Evolutionary conservation across 2,113 vertebrate species (phyloP).

Genomic region (Perca flavescens): DNA sequence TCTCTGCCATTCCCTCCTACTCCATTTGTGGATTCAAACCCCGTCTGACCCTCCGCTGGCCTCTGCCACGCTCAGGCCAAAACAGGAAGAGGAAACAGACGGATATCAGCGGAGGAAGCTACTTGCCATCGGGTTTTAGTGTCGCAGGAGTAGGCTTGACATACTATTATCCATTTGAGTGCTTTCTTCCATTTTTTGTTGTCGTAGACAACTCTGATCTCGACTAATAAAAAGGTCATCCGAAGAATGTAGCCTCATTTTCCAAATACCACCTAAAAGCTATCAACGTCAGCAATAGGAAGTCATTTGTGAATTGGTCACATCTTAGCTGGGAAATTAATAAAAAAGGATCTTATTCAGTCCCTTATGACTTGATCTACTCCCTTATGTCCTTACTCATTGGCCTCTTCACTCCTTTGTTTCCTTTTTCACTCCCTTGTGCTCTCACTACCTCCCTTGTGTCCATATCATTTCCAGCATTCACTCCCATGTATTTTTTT

Average conservation of each 20-base stretch:
- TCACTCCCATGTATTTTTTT: conserved; percentile 13
- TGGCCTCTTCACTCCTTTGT: neutral
- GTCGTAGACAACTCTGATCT: neutral
- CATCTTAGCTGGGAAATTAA: neutral
- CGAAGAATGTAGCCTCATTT: neutral
- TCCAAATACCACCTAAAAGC: no score
- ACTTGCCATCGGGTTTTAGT: conserved; percentile 12
- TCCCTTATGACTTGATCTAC: neutral
- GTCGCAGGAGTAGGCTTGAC: neutral
- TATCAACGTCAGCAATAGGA: neutral
- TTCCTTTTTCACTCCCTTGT: conserved; percentile 4
- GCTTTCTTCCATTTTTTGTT: neutral
- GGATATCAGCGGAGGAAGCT: conserved; percentile 72
- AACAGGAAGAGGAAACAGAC: conserved; percentile 82
- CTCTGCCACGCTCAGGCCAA: conserved; percentile 47
- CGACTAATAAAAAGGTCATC: neutral
- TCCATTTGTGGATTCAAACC: conserved; percentile 70
- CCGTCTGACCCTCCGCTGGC: conserved; percentile 72
- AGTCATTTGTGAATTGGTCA: neutral
- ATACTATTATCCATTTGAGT: neutral
- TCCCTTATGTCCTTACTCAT: neutral
- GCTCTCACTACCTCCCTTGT: neutral
- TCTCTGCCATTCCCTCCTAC: conserved; percentile 38
- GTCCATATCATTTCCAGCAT: neutral
- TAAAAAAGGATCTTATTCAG: neutral